These are phyloP conservation scores for Cebidichthys violaceus DNA, from an alignment of 2,113 vertebrate genomes.

Conservation along the genomic window DNA sequence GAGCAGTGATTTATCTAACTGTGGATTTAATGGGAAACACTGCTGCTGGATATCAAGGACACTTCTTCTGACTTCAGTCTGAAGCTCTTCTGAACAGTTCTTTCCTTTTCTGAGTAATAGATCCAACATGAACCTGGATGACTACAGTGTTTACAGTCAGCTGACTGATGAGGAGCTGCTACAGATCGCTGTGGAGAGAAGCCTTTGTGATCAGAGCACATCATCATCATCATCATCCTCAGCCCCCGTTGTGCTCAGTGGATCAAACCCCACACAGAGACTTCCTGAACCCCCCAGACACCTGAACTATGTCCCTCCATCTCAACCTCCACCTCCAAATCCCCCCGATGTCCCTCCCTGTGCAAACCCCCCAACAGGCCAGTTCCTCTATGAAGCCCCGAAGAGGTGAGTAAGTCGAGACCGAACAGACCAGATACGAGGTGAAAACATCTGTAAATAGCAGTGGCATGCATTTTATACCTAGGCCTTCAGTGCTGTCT, in stretches of 20 bases:
- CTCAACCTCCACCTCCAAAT: neutral
- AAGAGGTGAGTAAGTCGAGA: conserved; percentile 24
- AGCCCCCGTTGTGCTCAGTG: neutral
- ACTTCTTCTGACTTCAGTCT: neutral
- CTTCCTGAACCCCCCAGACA: neutral
- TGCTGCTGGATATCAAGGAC: neutral
- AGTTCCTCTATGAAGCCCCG: conserved; percentile 7
- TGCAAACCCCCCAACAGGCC: conserved; percentile 11
- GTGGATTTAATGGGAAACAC: neutral
- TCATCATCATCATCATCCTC: neutral
- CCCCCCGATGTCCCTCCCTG: neutral
- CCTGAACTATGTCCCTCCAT: neutral
- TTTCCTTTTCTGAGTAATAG: neutral
- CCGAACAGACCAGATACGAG: neutral
- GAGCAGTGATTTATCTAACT: neutral
- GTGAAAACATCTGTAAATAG: neutral
- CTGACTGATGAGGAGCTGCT: conserved; percentile 78
- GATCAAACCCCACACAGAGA: neutral
- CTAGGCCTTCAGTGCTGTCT: no score
- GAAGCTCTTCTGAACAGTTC: neutral
- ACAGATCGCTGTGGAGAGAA: conserved; percentile 42
- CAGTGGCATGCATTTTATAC: no score
- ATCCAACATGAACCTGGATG: conserved; percentile 74
- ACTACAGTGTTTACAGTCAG: conserved; percentile 88
- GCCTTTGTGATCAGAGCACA: conserved; percentile 1